Conservation (phyloP, 2,888 invertebrate genomes). For the Pharmacophagus antenor region DNA sequence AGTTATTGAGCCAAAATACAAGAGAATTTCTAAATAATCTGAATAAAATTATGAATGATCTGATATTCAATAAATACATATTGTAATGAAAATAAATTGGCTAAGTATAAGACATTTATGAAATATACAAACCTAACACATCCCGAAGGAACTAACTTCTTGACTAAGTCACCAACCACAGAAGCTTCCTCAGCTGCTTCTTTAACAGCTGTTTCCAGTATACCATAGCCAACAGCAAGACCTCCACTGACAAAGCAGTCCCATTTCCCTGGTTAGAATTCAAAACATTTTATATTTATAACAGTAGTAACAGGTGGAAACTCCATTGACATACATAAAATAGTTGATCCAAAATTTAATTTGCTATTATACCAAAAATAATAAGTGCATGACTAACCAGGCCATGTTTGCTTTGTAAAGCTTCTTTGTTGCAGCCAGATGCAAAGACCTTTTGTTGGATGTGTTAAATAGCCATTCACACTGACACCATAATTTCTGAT, state of each 20-base stretch:
- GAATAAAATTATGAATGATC: too few species aligned
- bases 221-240: conserved; percentile 92
- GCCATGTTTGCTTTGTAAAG: conserved; percentile 96
- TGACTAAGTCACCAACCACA: conserved; percentile 88
- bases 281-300: background rate
- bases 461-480: conserved; percentile 94
- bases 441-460: conserved; percentile 91
- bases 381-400: conserved; percentile 82
- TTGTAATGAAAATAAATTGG: too few species aligned
- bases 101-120: background rate
- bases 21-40: too few species aligned
- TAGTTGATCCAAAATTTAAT: too few species aligned
- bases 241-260: conserved; percentile 98
- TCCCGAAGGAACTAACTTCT: conserved; percentile 88
- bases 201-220: conserved; percentile 94
- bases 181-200: conserved; percentile 97
- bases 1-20: too few species aligned
- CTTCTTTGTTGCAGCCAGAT: conserved; percentile 96
- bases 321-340: too few species aligned
- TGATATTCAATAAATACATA: too few species aligned
- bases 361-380: too few species aligned
- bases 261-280: conserved; percentile 84
- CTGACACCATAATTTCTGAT: conserved; percentile 96
- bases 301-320: too few species aligned
- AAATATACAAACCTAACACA: conserved; percentile 85